Evolutionary conservation across 2,888 invertebrate genomes (phyloP), one percentile per base, ranked within the genome.

Genomic region (Alcis repandata): DNA sequence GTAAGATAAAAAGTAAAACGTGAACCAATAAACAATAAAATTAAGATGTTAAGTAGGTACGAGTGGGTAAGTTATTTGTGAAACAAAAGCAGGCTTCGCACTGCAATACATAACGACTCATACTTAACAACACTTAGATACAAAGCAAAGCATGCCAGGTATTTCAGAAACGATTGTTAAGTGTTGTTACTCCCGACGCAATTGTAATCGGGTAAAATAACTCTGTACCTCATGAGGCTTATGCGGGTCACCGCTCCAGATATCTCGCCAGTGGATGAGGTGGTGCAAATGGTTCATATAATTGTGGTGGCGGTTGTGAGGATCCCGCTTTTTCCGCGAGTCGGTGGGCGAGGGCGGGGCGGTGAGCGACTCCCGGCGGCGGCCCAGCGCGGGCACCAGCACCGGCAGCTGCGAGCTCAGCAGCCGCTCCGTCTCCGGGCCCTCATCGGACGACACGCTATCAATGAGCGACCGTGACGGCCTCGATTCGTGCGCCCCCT

Each of bases 341-440:
- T 92, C 92, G n/a, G 88, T 89, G 8, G 94, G 94, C 32, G 94
- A 94, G 0, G 94, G 92, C 13, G 94, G 94, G 27, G 93, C 94
- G 7, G 94, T 94, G 52, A 93, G 82, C 2, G 93, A 94, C 70
- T 86, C 84, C 41, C 93, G 83, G n/a, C 72, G 65, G 45, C 63
- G 61, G 65, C 82, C 81, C 63, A 82, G 79, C 48, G 85, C 84
- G 36, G 84, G 81, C 54, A 89, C 82, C 64, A 91, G 79, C 60
- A 83, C 82, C 13, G 85, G 84, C 45, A 88, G 82, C 72, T 87
- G 88, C 17, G 82, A 77, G 71, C 72, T 79, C 71, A 93, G 82
- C 67, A 93, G 82, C 56, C 86, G 86, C 80, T 92, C 90, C 27
- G 89, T 88, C 81, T 93, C 93, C 65, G 89, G 91, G 60, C 91